Evolutionary conservation across 35 echinoderm and acorn worm genomes (phyloP), one percentile per base, ranked within the genome.

Genomic region (Apostichopus parvimensis): DNA sequence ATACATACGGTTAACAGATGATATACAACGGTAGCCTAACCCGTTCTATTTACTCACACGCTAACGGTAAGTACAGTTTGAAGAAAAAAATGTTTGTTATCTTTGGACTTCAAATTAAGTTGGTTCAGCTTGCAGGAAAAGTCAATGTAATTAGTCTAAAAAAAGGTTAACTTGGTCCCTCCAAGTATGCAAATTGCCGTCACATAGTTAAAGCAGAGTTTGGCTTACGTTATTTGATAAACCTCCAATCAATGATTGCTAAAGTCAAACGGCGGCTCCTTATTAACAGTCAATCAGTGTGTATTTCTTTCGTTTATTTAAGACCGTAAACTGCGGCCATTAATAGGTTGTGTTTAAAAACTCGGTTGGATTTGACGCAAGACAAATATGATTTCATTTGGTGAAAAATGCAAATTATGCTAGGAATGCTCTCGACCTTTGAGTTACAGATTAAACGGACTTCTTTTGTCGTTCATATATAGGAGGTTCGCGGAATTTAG

Each of bases 371-470:
- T 84, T 58, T 56, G 34, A 84, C 81, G 81, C 81, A 84, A 84
- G 57, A 55, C 81, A 84, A 84, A 84, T 84, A 84, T 84, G 57
- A 58, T 56, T 22, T 60, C 81, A 84, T 84, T 84, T 84, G 56
- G 54, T 59, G 57, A 59, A 84, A 84, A 84, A 84, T 84, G 81
- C 57, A 84, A 84, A 84, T 84, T 84, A 84, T 84, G 81, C 54
- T 24, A n/a, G 81, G 81, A 84, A 84, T 84, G 81, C 56, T 58
- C 57, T 84, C 24, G 81, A 84, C 81, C 81, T 84, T 84, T 84
- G 81, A 84, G 52, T 75, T 22, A 61, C 34, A 61, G 12, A 61
- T 12, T 61, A 61, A 61, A 45, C 34, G 58, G 0, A 61, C 11
- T 61, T 61, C 58, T 5, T 61, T 61, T 61, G 58, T 61, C 12